Evolutionary conservation across 2,888 invertebrate genomes (phyloP).

Genomic region (Drosophila imparisetae): DNA sequence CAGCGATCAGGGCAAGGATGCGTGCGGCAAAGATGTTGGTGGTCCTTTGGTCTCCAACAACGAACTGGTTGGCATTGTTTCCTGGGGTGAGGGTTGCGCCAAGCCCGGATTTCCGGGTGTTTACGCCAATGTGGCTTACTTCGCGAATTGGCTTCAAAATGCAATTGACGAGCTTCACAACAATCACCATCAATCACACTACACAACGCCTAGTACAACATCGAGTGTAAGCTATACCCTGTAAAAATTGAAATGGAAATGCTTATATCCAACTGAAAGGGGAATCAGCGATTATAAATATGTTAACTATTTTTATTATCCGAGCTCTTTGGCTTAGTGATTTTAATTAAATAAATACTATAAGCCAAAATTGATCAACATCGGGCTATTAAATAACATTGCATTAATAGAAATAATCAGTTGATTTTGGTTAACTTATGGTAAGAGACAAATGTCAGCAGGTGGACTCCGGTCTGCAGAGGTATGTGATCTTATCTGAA

Average conservation of each 20-base stretch:
- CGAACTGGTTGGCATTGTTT: conserved; percentile 21
- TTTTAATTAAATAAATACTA: not conserved
- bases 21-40: conserved; percentile 10
- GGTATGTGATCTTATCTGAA: not conserved
- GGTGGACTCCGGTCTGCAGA: not conserved
- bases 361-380: not conserved
- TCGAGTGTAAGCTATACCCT: not conserved
- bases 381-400: not conserved
- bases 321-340: not conserved
- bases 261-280: not conserved
- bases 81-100: conserved; percentile 20
- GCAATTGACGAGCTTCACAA: conserved; percentile 3
- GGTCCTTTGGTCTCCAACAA: conserved; percentile 16
- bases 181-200: not conserved
- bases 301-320: not conserved
- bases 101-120: conserved; percentile 19
- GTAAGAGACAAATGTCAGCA: not conserved
- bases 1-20: conserved; percentile 4
- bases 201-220: not conserved
- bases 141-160: not conserved
- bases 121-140: conserved; percentile 16
- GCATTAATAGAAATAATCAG: not conserved
- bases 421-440: not conserved
- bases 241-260: not conserved
- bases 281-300: not conserved